Percentiles rank a stretch among this genome's conserved stretches.
Conservation (phyloP, 2,113 vertebrate genomes). For the Polypterus senegalus region DNA sequence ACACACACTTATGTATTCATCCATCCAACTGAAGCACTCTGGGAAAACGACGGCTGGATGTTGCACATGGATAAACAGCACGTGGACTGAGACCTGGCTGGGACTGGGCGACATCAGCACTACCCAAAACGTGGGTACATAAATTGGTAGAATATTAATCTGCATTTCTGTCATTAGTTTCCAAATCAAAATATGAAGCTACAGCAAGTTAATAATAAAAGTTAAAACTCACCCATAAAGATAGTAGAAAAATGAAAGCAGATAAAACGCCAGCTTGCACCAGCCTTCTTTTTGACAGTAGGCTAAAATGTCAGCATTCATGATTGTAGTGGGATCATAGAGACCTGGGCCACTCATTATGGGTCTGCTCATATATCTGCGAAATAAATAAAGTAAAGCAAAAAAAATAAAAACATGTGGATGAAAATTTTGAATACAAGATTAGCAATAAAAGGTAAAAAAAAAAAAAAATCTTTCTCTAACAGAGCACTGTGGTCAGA, state of each 20-base stretch:
- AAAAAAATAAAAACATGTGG: not conserved
- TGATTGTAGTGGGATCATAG: conserved; percentile 96
- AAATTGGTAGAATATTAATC: not conserved
- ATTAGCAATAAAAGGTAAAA: no score
- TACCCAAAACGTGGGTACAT: not conserved
- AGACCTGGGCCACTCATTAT: conserved; percentile 95
- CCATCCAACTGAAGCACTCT: no score
- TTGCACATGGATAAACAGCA: no score
- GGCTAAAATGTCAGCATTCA: conserved; percentile 96
- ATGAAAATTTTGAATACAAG: not conserved
- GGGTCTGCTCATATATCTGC: conserved; percentile 87
- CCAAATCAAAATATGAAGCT: not conserved
- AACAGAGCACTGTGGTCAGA: no score
- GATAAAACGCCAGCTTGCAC: conserved; percentile 98
- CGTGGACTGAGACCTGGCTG: no score
- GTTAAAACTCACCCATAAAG: conserved; percentile 75
- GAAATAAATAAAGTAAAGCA: not conserved
- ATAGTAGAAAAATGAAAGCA: conserved; percentile 98
- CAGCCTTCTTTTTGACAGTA: conserved; percentile 99
- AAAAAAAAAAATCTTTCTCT: no score
- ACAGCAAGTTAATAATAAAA: not conserved
- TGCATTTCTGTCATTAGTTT: not conserved
- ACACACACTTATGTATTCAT: no score
- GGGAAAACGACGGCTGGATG: no score
- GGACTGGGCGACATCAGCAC: not conserved